Percentiles rank a stretch among this genome's conserved stretches.
phyloP scores from a whole-genome alignment of 2,113 vertebrate species.

The Parus major region DNA sequence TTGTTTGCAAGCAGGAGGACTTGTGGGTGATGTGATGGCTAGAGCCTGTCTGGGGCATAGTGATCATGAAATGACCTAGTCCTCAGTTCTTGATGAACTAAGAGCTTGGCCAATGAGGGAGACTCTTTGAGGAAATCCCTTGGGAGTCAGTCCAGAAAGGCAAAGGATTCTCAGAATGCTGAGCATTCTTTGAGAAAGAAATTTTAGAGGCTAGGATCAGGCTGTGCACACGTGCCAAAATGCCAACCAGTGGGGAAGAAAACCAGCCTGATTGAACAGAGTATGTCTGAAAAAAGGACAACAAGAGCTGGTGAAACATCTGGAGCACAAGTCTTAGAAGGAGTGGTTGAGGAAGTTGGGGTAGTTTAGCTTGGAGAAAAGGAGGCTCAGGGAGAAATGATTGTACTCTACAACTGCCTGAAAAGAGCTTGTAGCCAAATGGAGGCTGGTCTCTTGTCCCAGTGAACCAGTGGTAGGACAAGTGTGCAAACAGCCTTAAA shows the following conservation, averaged over 20 bases:
- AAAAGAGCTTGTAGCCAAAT: neutral
- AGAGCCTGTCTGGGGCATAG: neutral
- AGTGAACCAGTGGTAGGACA: neutral
- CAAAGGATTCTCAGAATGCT: neutral
- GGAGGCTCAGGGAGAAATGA: neutral
- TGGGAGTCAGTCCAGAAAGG: neutral
- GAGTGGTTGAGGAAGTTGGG: rapidly evolving
- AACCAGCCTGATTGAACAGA: neutral
- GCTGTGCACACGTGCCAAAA: neutral
- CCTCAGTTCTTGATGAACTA: neutral
- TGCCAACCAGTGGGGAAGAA: neutral
- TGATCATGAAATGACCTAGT: neutral
- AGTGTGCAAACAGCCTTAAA: neutral
- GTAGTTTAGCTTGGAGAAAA: neutral
- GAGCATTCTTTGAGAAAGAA: neutral
- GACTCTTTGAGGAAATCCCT: neutral
- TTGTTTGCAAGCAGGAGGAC: neutral
- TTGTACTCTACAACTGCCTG: neutral
- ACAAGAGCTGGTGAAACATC: no score
- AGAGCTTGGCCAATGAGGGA: neutral
- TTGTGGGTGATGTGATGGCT: neutral
- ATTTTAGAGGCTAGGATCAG: neutral
- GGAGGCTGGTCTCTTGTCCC: neutral
- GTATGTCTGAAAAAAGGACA: neutral
- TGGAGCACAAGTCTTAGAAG: neutral